A percentile compares a stretch with the other conserved stretches of the same genome.
Conservation (phyloP, 2,113 vertebrate genomes). For the Centropus unirufus region DNA sequence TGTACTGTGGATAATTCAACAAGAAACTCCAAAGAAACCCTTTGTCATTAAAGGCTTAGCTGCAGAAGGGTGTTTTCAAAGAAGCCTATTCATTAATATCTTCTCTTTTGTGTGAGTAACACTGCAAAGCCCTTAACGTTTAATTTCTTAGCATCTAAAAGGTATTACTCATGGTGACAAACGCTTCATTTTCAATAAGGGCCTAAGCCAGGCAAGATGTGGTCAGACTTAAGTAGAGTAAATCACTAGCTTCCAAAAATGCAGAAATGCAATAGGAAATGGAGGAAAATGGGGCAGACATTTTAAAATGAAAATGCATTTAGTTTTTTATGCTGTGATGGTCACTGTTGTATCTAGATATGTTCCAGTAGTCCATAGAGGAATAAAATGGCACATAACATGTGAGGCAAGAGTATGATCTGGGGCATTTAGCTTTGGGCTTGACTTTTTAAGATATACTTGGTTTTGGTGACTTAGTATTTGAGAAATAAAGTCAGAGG, state of each 20-base stretch:
- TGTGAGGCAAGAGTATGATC: not conserved
- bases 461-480: not conserved
- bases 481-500: not conserved
- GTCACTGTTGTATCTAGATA: not conserved
- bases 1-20: slow-evolving; percentile 5
- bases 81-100: slow-evolving; percentile 13
- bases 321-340: not conserved
- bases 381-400: not conserved
- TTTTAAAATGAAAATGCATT: not conserved
- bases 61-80: slow-evolving; percentile 54
- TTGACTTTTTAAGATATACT: not conserved
- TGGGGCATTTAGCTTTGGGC: not conserved
- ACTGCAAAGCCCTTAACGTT: slow-evolving; percentile 36
- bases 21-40: not conserved
- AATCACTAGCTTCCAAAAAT: not conserved
- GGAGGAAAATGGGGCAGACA: not conserved
- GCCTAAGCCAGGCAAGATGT: not conserved
- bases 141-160: slow-evolving; percentile 26
- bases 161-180: slow-evolving; percentile 37
- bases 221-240: not conserved
- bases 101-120: slow-evolving; percentile 46
- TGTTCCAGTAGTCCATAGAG: not conserved
- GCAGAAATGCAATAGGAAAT: not conserved
- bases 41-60: slow-evolving; percentile 57
- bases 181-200: slow-evolving; percentile 2